Evolutionary conservation across 2,888 invertebrate species (phyloP), one percentile per base, ranked within the genome.

Genomic region (Uropetala carovei): DNA sequence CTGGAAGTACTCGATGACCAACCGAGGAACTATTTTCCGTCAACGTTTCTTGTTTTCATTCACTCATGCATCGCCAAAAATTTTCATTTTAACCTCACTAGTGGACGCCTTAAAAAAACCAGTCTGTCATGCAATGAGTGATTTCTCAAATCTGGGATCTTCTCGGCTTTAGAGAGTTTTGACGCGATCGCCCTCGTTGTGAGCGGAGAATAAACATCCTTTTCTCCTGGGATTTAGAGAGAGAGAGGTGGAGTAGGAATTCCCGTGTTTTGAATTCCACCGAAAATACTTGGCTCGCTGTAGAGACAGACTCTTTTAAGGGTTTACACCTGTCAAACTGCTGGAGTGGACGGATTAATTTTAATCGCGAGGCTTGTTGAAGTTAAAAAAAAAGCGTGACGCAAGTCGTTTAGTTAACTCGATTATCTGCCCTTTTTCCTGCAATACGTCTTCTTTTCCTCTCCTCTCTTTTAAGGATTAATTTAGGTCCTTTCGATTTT

Each of bases 231-330:
- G 68, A 43, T 43, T 43, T 43, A 43, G 43, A 43, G n/a, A 68
- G n/a, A 64, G 9, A 10, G 68, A 27, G 75, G 75, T 27, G 22
- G 75, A 27, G 75, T 3, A 75, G 27, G 75, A 75, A 75, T 75
- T 27, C 75, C 27, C 18, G 18, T 75, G 75, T 75, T 75, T 27
- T 75, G 75, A 27, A 75, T 75, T 75, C 75, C 75, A 9, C 75
- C 11, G 27, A 11, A 22, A 11, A 75, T 27, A 75, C 75, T 75
- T 27, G 75, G 75, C 75, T 75, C 22, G 22, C n/a, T 68, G 75
- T 75, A 27, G 75, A 75, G 75, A 75, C 75, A 75, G 75, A 13
- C 75, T n/a, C 75, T 75, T 75, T 75, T 75, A 75, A 75, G 75
- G 75, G 22, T 22, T 27, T 75, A 75, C 75, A 75, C 75, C 75